These are phyloP conservation scores for Reinhardtius hippoglossoides DNA, from an alignment of 2,113 vertebrate genomes.

Conservation along the genomic window DNA sequence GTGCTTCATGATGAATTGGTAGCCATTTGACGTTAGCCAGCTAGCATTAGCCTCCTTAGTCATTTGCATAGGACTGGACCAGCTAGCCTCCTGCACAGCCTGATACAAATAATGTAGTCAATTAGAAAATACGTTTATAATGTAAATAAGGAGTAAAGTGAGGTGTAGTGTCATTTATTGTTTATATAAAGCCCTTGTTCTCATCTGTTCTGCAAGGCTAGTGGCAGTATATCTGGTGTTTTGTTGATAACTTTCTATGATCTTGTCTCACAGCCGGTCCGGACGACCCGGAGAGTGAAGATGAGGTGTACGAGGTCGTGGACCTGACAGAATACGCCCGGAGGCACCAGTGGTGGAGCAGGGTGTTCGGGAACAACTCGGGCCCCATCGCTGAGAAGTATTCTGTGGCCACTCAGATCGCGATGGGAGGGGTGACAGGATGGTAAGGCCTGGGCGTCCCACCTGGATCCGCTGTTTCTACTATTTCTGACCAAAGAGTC, in stretches of 20 bases:
- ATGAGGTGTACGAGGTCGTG: conserved; percentile 94
- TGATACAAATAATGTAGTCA: too few species aligned
- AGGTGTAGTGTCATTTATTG: too few species aligned
- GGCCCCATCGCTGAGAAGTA: conserved; percentile 97
- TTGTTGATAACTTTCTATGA: too few species aligned
- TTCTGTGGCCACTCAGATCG: conserved; percentile 95
- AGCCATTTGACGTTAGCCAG: conserved; percentile 54
- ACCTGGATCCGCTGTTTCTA: not conserved
- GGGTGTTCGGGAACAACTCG: conserved; percentile 92
- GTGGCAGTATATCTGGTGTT: too few species aligned
- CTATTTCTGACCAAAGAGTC: not conserved
- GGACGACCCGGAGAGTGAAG: conserved; percentile 91
- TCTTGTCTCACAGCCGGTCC: conserved; percentile 34
- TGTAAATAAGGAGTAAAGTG: not conserved
- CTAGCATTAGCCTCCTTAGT: conserved; percentile 24
- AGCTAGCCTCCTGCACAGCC: not conserved
- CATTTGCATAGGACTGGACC: not conserved
- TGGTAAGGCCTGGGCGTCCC: conserved; percentile 84
- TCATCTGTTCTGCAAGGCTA: not conserved
- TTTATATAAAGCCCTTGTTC: not conserved
- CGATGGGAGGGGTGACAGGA: conserved; percentile 96
- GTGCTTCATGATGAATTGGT: conserved; percentile 8
- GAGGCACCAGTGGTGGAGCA: conserved; percentile 95
- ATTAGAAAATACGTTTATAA: not conserved
- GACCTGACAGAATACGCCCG: conserved; percentile 96